Conservation (phyloP, 2,888 invertebrate genomes). For the Tetranychus truncatus region DNA sequence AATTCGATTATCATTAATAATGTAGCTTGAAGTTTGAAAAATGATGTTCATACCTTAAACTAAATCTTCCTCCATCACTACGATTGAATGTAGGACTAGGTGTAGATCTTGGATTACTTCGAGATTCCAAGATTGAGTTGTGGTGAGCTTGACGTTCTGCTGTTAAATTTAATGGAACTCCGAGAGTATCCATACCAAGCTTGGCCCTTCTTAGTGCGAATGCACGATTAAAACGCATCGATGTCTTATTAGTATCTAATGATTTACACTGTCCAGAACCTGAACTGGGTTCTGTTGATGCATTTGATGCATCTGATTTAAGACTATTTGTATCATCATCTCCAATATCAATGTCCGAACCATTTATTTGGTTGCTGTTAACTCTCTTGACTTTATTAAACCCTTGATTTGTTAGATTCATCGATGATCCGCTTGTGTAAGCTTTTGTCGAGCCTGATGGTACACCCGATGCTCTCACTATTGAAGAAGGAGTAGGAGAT, state of each 20-base stretch:
- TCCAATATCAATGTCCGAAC: background rate
- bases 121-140: background rate
- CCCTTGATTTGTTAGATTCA: background rate
- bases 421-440: background rate
- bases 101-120: background rate
- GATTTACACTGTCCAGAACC: slow-evolving; percentile 29
- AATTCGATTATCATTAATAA: too few species aligned
- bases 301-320: slow-evolving; percentile 2
- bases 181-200: slow-evolving; percentile 34
- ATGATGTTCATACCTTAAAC: slow-evolving; percentile 37
- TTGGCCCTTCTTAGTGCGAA: slow-evolving; percentile 46
- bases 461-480: background rate
- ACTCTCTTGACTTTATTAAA: background rate
- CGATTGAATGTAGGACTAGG: slow-evolving; percentile 29
- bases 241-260: slow-evolving; percentile 29
- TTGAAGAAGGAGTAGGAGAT: background rate
- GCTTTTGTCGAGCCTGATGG: background rate
- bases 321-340: slow-evolving; percentile 8
- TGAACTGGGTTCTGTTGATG: background rate
- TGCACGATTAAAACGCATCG: slow-evolving; percentile 52
- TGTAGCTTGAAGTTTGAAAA: slow-evolving; percentile 26
- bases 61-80: slow-evolving; percentile 46
- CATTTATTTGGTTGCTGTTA: background rate
- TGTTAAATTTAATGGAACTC: slow-evolving; percentile 23
- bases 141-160: background rate